Percentiles rank a stretch among this genome's conserved stretches.
phyloP scores from a whole-genome alignment of 2,888 invertebrate species.

The Gibbula magus region DNA sequence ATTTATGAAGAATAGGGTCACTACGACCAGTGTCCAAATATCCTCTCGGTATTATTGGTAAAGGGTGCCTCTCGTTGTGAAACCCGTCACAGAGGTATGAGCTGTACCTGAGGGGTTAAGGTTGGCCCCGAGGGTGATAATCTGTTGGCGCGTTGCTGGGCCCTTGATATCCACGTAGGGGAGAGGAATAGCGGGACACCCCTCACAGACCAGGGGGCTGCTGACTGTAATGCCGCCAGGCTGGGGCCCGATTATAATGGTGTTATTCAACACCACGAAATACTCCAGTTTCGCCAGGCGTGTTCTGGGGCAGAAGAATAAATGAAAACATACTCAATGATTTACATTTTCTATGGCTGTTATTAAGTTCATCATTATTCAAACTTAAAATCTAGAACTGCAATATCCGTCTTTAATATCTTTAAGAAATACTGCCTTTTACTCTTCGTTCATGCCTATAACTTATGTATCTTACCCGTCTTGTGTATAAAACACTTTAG shows the following conservation, averaged over 20 bases:
- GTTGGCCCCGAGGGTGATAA: not conserved
- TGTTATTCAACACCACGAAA: constrained; percentile 2
- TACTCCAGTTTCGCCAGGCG: not conserved
- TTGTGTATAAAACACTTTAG: not conserved
- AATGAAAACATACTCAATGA: not conserved
- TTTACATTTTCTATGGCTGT: too few species aligned
- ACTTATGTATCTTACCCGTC: constrained; percentile 2
- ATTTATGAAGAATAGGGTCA: too few species aligned
- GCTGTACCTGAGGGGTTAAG: not conserved
- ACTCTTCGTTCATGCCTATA: too few species aligned
- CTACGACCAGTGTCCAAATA: too few species aligned
- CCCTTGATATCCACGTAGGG: constrained; percentile 20
- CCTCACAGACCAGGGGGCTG: not conserved
- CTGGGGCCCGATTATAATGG: constrained; percentile 2
- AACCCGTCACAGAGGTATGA: too few species aligned
- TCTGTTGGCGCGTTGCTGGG: not conserved
- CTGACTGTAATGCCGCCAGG: not conserved
- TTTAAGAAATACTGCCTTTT: too few species aligned
- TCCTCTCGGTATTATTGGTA: too few species aligned
- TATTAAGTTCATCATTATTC: too few species aligned
- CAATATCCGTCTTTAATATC: not conserved
- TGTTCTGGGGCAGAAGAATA: not conserved
- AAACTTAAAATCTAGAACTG: not conserved
- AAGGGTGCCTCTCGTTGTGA: too few species aligned
- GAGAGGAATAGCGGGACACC: not conserved